Evolutionary conservation across 2,113 vertebrate genomes (phyloP).

Genomic region (Semicossyphus pulcher): DNA sequence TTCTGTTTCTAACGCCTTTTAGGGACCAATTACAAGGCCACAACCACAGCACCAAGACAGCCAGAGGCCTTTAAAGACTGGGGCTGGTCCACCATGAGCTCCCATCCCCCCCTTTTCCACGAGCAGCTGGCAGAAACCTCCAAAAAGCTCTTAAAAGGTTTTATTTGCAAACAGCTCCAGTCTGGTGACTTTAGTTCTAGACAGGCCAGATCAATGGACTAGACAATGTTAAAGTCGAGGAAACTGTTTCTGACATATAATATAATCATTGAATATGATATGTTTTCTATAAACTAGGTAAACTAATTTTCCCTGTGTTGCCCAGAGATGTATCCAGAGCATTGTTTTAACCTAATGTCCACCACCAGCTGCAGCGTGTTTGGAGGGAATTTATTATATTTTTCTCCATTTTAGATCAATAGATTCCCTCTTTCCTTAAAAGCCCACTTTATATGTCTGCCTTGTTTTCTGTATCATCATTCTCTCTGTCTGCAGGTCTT

Average conservation of each 20-base stretch:
- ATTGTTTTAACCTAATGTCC: too few relatives aligned
- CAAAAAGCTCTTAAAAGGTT: slow-evolving; percentile 46
- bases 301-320: too few relatives aligned
- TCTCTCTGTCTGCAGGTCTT: not conserved
- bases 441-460: not conserved
- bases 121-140: slow-evolving; percentile 54
- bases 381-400: too few relatives aligned
- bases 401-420: too few relatives aligned
- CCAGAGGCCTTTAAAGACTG: slow-evolving; percentile 50
- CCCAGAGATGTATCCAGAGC: too few relatives aligned
- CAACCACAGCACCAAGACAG: slow-evolving; percentile 56
- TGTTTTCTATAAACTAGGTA: too few relatives aligned
- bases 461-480: not conserved
- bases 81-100: slow-evolving; percentile 37
- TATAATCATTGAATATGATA: too few relatives aligned
- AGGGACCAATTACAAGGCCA: slow-evolving; percentile 70
- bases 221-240: not conserved
- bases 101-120: slow-evolving; percentile 34
- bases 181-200: slow-evolving; percentile 9
- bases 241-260: too few relatives aligned
- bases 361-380: too few relatives aligned
- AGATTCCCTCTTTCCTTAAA: too few relatives aligned
- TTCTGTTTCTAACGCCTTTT: slow-evolving; percentile 63
- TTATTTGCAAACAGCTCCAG: slow-evolving; percentile 36
- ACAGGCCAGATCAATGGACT: not conserved